Conservation (phyloP, 2,113 vertebrate genomes). For the Petrocephalus microphthalmus region DNA sequence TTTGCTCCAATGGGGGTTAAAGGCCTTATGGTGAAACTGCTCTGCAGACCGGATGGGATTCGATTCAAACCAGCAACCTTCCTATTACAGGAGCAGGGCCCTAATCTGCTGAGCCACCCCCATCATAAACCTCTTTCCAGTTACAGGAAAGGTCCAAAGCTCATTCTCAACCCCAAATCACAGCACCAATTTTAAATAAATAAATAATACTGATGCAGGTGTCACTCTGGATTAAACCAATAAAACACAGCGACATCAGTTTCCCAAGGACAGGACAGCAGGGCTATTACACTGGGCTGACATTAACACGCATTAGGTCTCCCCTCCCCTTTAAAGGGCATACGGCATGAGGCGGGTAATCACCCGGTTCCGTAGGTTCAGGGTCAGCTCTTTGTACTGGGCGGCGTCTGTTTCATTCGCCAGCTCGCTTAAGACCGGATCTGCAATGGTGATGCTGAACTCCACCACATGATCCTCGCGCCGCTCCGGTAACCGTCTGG, state of each 20-base stretch:
- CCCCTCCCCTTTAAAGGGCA: background rate
- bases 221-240: background rate
- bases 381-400: slow-evolving; percentile 57
- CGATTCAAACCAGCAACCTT: background rate
- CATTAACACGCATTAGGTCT: background rate
- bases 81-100: background rate
- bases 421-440: slow-evolving; percentile 62
- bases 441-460: slow-evolving; percentile 74
- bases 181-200: background rate
- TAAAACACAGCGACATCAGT: background rate
- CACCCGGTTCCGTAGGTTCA: slow-evolving; percentile 72
- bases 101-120: background rate
- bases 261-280: background rate
- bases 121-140: background rate
- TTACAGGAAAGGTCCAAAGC: background rate
- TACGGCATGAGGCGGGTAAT: background rate
- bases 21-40: background rate
- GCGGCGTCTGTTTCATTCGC: slow-evolving; percentile 55
- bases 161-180: background rate
- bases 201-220: background rate
- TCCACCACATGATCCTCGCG: slow-evolving; percentile 70
- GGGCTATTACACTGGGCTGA: background rate
- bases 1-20: background rate
- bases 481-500: slow-evolving; percentile 55
- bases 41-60: background rate